A percentile compares a stretch with the other conserved stretches of the same genome.
These are phyloP conservation scores for Psephotus haematonotus DNA, from an alignment of 2,113 vertebrate species.

Conservation along the genomic window DNA sequence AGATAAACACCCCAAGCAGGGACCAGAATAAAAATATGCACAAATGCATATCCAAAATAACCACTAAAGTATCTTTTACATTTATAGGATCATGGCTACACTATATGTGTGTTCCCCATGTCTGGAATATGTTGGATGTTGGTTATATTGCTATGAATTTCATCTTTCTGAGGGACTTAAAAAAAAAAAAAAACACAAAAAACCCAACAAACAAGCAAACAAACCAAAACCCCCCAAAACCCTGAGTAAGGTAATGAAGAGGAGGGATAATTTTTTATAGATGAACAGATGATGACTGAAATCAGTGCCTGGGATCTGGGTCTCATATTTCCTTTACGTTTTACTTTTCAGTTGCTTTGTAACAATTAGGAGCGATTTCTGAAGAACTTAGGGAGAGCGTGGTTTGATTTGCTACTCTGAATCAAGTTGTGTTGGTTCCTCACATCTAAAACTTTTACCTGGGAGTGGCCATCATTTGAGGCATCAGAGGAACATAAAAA, in stretches of 20 bases:
- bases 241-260: not conserved
- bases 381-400: fast-evolving
- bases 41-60: not conserved
- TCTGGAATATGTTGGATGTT: not conserved
- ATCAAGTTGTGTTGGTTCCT: not conserved
- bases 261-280: not conserved
- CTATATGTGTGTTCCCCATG: not conserved
- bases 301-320: not conserved
- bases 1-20: not conserved
- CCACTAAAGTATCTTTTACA: not conserved
- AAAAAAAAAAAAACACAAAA: not conserved
- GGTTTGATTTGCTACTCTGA: not conserved
- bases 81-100: not conserved
- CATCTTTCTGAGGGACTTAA: not conserved
- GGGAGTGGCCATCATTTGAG: not conserved
- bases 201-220: too few species aligned
- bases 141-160: not conserved
- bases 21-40: not conserved
- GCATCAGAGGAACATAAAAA: not conserved
- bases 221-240: not conserved
- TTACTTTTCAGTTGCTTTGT: not conserved
- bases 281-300: not conserved
- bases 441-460: not conserved
- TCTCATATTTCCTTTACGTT: not conserved
- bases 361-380: not conserved